Evolutionary conservation across 1,140 invertebrate species (phyloP).

Genomic region (Drosophila kohkoa): DNA sequence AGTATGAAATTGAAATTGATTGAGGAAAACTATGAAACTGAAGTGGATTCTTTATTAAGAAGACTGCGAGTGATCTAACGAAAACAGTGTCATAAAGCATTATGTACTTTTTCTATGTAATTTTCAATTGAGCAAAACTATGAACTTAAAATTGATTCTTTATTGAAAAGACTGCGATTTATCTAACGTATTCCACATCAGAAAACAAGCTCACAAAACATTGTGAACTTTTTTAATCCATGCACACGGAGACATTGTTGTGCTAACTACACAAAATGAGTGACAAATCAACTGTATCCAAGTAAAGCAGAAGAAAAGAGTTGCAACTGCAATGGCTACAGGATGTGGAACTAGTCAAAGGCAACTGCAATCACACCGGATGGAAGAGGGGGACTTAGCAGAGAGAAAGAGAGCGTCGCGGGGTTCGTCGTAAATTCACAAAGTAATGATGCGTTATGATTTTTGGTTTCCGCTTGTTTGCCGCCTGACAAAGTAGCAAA

Average conservation of each 20-base stretch:
- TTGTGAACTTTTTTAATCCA: not conserved
- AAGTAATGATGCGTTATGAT: constrained; percentile 84
- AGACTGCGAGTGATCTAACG: too few species aligned
- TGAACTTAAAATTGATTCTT: not conserved
- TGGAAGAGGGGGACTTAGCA: not conserved
- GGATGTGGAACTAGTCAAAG: constrained; percentile 48
- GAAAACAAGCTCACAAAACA: too few species aligned
- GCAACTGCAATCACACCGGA: constrained; percentile 13
- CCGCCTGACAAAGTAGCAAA: constrained; percentile 69
- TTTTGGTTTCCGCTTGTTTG: constrained; percentile 79
- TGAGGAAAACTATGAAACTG: too few species aligned
- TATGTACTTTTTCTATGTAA: too few species aligned
- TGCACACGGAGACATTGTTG: too few species aligned
- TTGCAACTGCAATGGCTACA: constrained; percentile 41
- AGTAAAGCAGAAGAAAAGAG: constrained; percentile 17
- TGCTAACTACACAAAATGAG: too few species aligned
- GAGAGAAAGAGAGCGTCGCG: not conserved
- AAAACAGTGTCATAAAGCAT: too few species aligned
- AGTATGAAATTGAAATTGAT: too few species aligned
- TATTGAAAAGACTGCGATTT: too few species aligned
- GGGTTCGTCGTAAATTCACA: constrained; percentile 68
- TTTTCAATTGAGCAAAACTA: not conserved
- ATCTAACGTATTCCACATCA: too few species aligned
- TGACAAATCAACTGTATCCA: not conserved
- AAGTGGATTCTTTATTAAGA: too few species aligned